Evolutionary conservation across 2,888 invertebrate genomes (phyloP), one percentile per base, ranked within the genome.

Genomic region (Apantesis nais): DNA sequence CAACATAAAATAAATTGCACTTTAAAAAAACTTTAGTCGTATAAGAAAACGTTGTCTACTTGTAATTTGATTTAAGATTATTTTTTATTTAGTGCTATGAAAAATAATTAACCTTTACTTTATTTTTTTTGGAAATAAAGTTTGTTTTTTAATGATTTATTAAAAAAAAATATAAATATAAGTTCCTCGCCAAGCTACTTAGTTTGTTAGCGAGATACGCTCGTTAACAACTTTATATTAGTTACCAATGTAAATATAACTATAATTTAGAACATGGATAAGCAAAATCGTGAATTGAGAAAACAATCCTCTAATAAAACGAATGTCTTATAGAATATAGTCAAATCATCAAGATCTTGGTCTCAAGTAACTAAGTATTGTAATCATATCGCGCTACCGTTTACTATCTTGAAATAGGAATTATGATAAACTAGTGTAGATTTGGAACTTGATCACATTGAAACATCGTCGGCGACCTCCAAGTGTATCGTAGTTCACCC

Each of bases 401-500:
- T 37, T 67, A 31, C 62, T 31, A 19, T 12, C 64, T 60, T 44
- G 41, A 52, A 69, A 65, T 66, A 41, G 22, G 52, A 61, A 39
- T 25, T 60, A 22, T 44, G 22, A 48, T 52, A 70, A 62, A 61
- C 61, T 37, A 44, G 25, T 16, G 62, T 25, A 61, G 61, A 16
- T 31, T n/a, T 39, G 48, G 34, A 12, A 22, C 29, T 61, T 37
- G 39, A 66, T 62, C 34, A 70, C 62, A 61, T 52, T 48, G 37
- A 61, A 62, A 70, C 62, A 52, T 48, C 12, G 48, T 61, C 70
- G n/a, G 39, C 39, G 39, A 66, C 62, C 52, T 48, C 14, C 25
- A 52, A 70, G 34, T 48, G 44, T 61, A 64, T 41, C 61, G 48
- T 34, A 61, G 48, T 44, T 55, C 62, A 70, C 65, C 70, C 66